Base-by-base conservation (phyloP, 2,113 vertebrate species). In the Colossoma macropomum region DNA sequence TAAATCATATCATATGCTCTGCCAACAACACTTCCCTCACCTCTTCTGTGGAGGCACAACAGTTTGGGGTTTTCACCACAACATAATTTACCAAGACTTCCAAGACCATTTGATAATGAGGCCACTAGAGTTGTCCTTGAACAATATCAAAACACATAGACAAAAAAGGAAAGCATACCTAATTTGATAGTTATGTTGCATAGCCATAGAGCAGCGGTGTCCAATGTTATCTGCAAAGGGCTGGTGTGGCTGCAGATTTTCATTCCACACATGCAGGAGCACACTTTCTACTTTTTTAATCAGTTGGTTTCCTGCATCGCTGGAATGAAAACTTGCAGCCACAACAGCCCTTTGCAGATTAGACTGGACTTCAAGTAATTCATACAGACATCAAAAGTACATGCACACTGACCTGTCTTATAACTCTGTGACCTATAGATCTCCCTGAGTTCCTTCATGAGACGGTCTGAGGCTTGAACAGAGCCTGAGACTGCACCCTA, bases 391-490 rank as follows among this genome's bases (percentile, higher is more conserved):
- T 16, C 15, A n/a, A 8, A 68, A 11, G 34, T 45, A 45, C 11
- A 71, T 71, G 68, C 34, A 59, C 25, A 77, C 48, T 78, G 92
- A 98, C 97, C 97, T 92, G 97, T 95, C 94, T 99, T 99, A 89
- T 97, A 99, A 93, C 97, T 99, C 94, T 97, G 97, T 88, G 98
- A 99, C 92, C 97, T 94, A 93, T 99, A 99, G 92, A 99, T 98
- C 93, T 99, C 98, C 95, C 97, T 94, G 91, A 99, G 96, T 93
- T 99, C 98, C 95, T 98, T 99, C 97, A 98, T 98, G 82, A 99
- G 96, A 88, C 98, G 96, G 91, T 99, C 98, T 77, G 98, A 98
- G 81, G 98, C 98, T 90, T 99, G 98, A 75, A 99, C 97, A 30
- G 97, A 99, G 80, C 97, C 97, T 85, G 97, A 98, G 81, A 99